Evolutionary conservation across 2,888 invertebrate genomes (phyloP).

Genomic region (Spisula solida): DNA sequence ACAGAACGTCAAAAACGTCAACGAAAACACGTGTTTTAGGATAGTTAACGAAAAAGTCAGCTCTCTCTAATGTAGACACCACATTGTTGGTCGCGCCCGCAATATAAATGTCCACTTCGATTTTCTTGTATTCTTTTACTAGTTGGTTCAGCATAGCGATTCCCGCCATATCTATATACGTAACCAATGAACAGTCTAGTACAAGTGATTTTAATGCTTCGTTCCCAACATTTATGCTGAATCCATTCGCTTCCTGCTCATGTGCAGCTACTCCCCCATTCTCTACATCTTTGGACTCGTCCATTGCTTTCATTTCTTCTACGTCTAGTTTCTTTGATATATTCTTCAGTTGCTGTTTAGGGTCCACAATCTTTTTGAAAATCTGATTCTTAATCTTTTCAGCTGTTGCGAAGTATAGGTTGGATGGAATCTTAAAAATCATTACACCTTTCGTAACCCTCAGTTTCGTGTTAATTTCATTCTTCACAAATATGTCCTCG

Average conservation of each 20-base stretch:
- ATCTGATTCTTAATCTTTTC: conserved; percentile 64
- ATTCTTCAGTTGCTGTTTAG: conserved; percentile 19
- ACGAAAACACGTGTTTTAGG: conserved; percentile 19
- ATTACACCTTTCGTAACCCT: conserved; percentile 18
- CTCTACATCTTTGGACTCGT: not conserved
- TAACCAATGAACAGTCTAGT: not conserved
- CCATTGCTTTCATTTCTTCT: not conserved
- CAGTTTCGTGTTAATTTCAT: conserved; percentile 26
- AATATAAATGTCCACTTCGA: conserved; percentile 33
- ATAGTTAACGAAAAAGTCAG: conserved; percentile 26
- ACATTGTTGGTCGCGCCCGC: not conserved
- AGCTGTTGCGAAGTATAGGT: conserved; percentile 66
- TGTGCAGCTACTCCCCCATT: not conserved
- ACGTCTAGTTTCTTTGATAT: not conserved
- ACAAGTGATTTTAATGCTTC: not conserved
- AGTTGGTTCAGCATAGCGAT: conserved; percentile 72
- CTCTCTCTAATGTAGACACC: not conserved
- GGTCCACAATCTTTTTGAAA: conserved; percentile 48
- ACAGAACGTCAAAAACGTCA: conserved; percentile 39
- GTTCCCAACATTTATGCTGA: not conserved
- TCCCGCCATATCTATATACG: conserved; percentile 78
- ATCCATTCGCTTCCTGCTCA: not conserved
- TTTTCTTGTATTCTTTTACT: conserved; percentile 57
- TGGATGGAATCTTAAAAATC: conserved; percentile 63
- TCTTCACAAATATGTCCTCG: conserved; percentile 62